A percentile compares a stretch with the other conserved stretches of the same genome.
Evolutionary conservation across 2,888 invertebrate species (phyloP).

Genomic region (Metallyticus violacea): DNA sequence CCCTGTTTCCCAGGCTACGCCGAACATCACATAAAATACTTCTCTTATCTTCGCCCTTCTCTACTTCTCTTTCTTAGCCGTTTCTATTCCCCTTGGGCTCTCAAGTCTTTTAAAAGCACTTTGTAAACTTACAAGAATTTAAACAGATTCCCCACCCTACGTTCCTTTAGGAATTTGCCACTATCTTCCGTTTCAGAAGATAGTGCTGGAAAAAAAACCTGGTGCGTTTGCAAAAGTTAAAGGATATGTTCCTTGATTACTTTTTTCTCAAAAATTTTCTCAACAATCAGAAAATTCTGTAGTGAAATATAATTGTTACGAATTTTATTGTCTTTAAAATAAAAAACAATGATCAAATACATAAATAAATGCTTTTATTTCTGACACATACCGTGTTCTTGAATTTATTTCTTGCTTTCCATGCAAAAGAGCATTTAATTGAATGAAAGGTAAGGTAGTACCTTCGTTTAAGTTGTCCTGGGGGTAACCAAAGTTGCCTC

Average conservation of each 20-base stretch:
- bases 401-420: no score
- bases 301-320: no score
- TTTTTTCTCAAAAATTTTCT: background rate
- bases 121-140: background rate
- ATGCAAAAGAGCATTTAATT: no score
- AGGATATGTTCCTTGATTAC: background rate
- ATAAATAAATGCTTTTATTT: no score
- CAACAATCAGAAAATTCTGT: no score
- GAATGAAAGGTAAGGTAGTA: no score
- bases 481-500: no score
- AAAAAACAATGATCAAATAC: no score
- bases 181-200: background rate
- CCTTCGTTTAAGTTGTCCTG: no score
- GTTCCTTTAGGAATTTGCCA: background rate
- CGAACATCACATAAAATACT: background rate
- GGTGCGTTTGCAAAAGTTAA: background rate
- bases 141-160: background rate
- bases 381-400: no score
- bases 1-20: background rate
- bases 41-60: background rate
- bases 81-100: background rate
- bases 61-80: background rate
- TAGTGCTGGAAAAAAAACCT: background rate
- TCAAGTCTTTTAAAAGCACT: background rate
- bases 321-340: no score